A percentile compares a stretch with the other conserved stretches of the same genome.
Evolutionary conservation across 2,888 invertebrate species (phyloP).

Genomic region (Gerris lacustris): DNA sequence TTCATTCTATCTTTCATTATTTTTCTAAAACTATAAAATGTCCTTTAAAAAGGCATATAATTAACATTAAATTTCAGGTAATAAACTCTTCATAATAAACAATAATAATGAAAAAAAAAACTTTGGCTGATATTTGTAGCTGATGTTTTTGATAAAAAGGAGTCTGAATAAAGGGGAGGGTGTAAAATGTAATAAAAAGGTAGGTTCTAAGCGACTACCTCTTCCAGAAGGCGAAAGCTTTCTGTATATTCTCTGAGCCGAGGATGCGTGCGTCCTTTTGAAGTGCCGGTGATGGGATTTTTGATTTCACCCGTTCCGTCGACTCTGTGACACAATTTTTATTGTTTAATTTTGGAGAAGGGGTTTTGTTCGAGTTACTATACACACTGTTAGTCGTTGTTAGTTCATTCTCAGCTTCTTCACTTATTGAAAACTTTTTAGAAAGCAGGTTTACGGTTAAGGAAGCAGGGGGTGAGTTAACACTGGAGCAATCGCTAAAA

Average conservation of each 20-base stretch:
- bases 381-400: neutral
- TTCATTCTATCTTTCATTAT: neutral
- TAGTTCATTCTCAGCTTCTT: neutral
- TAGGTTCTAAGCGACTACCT: constrained; percentile 22
- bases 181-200: no score
- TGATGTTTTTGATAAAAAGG: no score
- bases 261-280: constrained; percentile 22
- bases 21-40: neutral
- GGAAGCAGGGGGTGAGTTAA: constrained; percentile 4
- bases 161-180: no score
- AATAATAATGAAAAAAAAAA: neutral
- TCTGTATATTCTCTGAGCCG: constrained; percentile 34
- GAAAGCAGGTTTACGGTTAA: neutral
- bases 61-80: neutral
- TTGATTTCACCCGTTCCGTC: neutral
- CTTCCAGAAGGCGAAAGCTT: constrained; percentile 41
- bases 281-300: constrained; percentile 15
- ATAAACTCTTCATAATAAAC: neutral
- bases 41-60: neutral
- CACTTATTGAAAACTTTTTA: neutral
- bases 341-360: constrained; percentile 19
- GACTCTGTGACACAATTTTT: constrained; percentile 9
- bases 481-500: constrained; percentile 34
- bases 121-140: neutral
- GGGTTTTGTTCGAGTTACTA: neutral